These are phyloP conservation scores for Periplaneta americana DNA, from an alignment of 1,140 invertebrate genomes.

Conservation along the genomic window DNA sequence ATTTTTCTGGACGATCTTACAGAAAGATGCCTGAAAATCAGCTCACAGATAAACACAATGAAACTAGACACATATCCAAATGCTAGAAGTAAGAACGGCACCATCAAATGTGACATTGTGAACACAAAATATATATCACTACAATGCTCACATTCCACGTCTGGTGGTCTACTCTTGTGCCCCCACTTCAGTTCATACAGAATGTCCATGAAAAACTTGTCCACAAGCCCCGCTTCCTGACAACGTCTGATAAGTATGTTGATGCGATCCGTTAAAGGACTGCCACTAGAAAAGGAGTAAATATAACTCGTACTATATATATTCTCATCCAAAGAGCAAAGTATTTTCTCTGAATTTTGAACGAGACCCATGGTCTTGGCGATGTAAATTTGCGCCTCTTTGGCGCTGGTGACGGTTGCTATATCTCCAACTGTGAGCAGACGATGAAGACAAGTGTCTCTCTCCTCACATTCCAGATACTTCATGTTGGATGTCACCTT, in stretches of 20 bases:
- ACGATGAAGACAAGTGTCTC: background rate
- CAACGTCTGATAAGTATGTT: background rate
- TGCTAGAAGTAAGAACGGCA: too few species aligned
- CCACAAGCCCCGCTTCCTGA: background rate
- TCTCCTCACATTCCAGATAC: background rate
- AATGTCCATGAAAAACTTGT: background rate
- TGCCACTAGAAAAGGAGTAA: background rate
- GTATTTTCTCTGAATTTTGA: background rate
- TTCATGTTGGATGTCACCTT: background rate
- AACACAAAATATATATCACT: too few species aligned
- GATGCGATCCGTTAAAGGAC: background rate
- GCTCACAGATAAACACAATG: too few species aligned
- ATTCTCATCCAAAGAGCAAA: background rate
- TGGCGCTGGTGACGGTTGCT: background rate
- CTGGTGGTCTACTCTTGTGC: background rate
- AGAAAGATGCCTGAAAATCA: too few species aligned
- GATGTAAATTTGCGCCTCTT: background rate
- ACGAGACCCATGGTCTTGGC: background rate
- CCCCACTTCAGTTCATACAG: background rate
- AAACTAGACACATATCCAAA: too few species aligned
- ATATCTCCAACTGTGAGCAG: background rate
- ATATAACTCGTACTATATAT: background rate
- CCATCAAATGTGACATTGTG: too few species aligned
- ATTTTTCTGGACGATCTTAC: too few species aligned
- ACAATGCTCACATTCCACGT: too few species aligned